Evolutionary conservation across 2,797 vertebrate genomes (phyloP), one percentile per base, ranked within the genome.

Genomic region (Trematomus bernacchii): DNA sequence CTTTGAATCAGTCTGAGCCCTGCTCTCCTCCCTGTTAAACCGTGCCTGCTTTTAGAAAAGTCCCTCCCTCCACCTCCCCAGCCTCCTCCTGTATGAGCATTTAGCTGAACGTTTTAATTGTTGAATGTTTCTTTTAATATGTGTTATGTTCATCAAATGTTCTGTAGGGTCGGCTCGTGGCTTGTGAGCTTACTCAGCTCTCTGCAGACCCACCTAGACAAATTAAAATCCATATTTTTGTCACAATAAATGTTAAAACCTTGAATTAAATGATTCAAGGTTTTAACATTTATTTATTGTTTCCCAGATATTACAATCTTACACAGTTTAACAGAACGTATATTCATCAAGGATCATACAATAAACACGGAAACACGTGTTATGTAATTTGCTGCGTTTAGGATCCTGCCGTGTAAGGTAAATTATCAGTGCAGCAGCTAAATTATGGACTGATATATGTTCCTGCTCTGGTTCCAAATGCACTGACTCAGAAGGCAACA

Each of bases 401-500:
- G 43, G 18, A 54, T 46, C 12, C 6, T 11, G 27, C 10, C 9
- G 40, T 48, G 23, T 3, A 21, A 66, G 10, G 27, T 60, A 21
- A 61, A 27, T 61, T 21, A 71, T 60, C 33, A 27, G 18, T 42
- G 59, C 44, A 47, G 55, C 58, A 60, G 42, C 46, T 52, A 70
- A 77, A 51, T 48, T 10, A 77, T 69, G 10, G 52, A 42, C 37
- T 64, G 46, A 71, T 78, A 71, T 52, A 55, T 64, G 65, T 3
- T 44, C 57, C 58, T 62, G 57, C 42, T 53, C 37, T 48, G 9
- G 53, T 66, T 66, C 46, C n/a, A 80, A 72, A 64, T 42, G 53
- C 63, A 59, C 6, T 79, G 58, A 87, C 55, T 86, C 72, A 59
- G 42, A 64, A 23, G 47, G 57, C 53, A 66, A 57, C 66, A 81